Percentiles rank a stretch among this genome's conserved stretches.
Conservation (phyloP, 2,113 vertebrate species). For the Ciconia boyciana region DNA sequence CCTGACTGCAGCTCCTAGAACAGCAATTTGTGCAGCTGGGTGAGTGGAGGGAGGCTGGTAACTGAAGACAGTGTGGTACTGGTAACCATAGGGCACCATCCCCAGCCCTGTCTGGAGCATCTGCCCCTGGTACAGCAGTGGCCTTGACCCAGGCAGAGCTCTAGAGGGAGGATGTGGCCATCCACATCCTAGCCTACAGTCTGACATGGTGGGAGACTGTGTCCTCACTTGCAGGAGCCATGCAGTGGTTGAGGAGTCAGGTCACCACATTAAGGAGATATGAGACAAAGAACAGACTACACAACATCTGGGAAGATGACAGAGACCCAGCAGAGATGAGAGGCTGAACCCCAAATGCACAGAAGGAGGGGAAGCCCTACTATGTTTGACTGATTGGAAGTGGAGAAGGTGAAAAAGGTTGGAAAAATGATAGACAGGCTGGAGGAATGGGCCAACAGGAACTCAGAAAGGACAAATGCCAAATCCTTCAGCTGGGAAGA, state of each 20-base stretch:
- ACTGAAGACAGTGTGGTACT: not conserved
- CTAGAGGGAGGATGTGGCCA: not conserved
- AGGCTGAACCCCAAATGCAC: not conserved
- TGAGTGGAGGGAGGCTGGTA: not conserved
- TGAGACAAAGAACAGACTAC: not conserved
- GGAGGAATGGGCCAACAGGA: not conserved
- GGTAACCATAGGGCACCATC: not conserved
- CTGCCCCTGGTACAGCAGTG: not conserved
- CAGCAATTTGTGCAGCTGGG: not conserved
- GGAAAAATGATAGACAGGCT: not conserved
- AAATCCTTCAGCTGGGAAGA: not conserved
- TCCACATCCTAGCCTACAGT: not conserved
- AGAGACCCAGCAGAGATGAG: not conserved
- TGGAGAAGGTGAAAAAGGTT: not conserved
- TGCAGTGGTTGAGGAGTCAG: accelerated
- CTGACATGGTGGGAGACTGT: not conserved
- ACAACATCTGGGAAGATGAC: not conserved
- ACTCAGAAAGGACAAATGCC: not conserved
- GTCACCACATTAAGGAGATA: not conserved
- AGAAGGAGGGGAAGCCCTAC: not conserved
- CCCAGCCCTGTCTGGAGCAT: not conserved
- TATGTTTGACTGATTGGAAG: not conserved
- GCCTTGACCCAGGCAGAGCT: not conserved
- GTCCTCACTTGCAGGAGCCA: not conserved
- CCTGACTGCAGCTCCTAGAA: not conserved